phyloP scores from a whole-genome alignment of 2,113 vertebrate genomes.

The Thermophis baileyi region DNA sequence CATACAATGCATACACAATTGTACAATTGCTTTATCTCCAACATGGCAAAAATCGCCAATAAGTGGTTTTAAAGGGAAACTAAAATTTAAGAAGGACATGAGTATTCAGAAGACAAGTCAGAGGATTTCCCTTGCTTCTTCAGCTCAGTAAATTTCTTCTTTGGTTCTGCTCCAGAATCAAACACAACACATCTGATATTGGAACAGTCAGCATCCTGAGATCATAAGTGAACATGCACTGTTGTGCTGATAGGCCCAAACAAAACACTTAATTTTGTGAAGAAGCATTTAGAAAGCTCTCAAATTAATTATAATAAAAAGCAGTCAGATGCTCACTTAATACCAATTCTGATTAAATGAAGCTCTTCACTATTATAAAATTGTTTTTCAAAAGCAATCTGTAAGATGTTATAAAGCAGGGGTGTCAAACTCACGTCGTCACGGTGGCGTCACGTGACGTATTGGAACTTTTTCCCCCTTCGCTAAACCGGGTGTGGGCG shows the following conservation, averaged over 20 bases:
- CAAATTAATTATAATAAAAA: conserved; percentile 60
- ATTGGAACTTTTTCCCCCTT: too few species aligned
- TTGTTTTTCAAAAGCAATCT: background rate
- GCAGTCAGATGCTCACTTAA: conserved; percentile 53
- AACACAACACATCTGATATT: conserved; percentile 60
- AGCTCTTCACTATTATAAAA: conserved; percentile 25
- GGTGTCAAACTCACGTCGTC: too few species aligned
- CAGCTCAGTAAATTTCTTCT: conserved; percentile 41
- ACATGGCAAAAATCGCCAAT: background rate
- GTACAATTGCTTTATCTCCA: background rate
- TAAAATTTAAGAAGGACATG: background rate
- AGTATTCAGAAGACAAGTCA: background rate
- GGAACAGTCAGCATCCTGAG: conserved; percentile 57
- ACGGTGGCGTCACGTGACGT: too few species aligned
- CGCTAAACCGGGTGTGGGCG: too few species aligned
- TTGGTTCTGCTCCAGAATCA: conserved; percentile 55
- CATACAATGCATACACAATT: background rate
- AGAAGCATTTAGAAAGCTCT: conserved; percentile 59
- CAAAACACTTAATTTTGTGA: background rate
- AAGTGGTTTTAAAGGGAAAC: background rate
- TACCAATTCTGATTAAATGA: conserved; percentile 46
- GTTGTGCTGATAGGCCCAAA: conserved; percentile 49
- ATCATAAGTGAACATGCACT: conserved; percentile 57
- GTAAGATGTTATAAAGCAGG: background rate
- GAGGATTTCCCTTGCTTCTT: conserved; percentile 50